Percentiles rank a stretch among this genome's conserved stretches.
Conservation (phyloP, 2,113 vertebrate species). For the Phainopepla nitens region DNA sequence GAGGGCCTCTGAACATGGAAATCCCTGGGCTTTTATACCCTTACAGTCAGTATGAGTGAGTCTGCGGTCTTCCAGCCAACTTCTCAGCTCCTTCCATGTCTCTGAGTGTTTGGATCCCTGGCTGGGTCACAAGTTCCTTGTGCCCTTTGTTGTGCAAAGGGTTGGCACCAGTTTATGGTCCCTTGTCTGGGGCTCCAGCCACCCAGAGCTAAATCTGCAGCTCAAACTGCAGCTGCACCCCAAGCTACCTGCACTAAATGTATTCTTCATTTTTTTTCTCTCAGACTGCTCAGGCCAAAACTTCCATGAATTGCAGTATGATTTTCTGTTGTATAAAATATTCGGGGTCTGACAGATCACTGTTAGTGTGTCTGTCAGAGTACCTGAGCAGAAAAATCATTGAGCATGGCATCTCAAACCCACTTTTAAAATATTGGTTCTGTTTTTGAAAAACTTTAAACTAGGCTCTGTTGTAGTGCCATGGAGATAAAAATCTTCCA, state of each 20-base stretch:
- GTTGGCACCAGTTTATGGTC: not conserved
- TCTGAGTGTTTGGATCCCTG: not conserved
- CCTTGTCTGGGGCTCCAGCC: not conserved
- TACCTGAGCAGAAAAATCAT: not conserved
- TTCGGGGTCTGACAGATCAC: not conserved
- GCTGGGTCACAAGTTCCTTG: not conserved
- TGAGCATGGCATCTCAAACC: not conserved
- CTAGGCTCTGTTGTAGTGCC: not conserved
- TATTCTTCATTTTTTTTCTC: not conserved
- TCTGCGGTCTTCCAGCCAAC: not conserved
- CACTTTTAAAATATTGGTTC: not conserved
- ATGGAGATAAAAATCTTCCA: not conserved
- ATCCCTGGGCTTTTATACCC: not conserved
- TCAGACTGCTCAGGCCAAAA: not conserved
- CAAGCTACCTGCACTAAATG: not conserved
- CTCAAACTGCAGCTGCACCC: not conserved
- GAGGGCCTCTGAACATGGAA: not conserved
- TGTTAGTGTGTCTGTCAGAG: not conserved
- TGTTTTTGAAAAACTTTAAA: not conserved
- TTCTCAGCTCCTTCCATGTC: not conserved
- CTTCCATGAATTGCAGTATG: not conserved
- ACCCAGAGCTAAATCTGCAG: not conserved
- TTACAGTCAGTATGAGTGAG: not conserved
- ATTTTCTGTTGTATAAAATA: not conserved
- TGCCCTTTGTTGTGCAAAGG: not conserved